Evolutionary conservation across 1,140 invertebrate species (phyloP), one percentile per base, ranked within the genome.

Genomic region (Dendroctonus ponderosae): DNA sequence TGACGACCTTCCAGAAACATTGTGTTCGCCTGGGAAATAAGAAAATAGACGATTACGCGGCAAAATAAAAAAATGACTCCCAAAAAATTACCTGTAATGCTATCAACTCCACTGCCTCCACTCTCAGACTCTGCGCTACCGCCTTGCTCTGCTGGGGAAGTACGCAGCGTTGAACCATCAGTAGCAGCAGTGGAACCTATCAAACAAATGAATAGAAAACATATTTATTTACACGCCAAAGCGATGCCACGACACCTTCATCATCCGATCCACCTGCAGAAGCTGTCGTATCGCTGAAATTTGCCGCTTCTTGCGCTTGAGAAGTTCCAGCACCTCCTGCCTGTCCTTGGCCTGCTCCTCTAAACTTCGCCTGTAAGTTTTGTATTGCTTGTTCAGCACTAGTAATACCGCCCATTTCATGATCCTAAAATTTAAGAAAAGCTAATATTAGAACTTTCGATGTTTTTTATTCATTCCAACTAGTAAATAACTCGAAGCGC

Each of bases 231-330:
- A 26, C 26, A 26, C 26, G 26, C 26, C 26, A 26, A 26, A 26
- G 26, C 26, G 26, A 26, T 26, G 26, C 26, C 26, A 26, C 26
- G 26, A 26, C 14, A 67, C 66, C 66, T 81, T 98, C 96, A 78
- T 97, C 95, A 80, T 97, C 94, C 43, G 93, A 94, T 3, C 91
- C 92, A 38, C 87, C 89, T 14, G 90, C 90, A 7, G 91, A 92
- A 6, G 90, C 90, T 12, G 89, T 92, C 0, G 90, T 91, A 68
- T 92, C 90, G 15, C 89, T 90, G 71, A 86, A 88, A 77, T 89
- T 86, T 4, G 87, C 86, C 75, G 69, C 82, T 82, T 76, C 77
- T 50, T 77, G 75, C 50, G 76, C 75, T 39, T 67, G 72, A 57
- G 73, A 73, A 3, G 62, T 66, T 8, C 46, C 58, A 43, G 44